These are phyloP conservation scores for Poecilia wingei DNA, from an alignment of 2,797 vertebrate species.

Conservation along the genomic window DNA sequence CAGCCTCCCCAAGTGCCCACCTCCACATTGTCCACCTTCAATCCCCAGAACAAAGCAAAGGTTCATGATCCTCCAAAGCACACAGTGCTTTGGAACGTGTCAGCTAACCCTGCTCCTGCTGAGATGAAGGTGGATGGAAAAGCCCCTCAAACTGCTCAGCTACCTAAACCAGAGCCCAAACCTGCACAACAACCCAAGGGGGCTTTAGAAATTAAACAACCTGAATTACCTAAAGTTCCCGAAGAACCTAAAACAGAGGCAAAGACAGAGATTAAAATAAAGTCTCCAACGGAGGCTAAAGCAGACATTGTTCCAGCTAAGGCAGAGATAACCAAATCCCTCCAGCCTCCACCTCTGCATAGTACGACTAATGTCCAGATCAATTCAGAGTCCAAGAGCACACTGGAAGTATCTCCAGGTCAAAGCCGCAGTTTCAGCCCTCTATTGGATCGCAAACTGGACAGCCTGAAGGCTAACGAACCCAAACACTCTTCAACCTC, in stretches of 20 bases:
- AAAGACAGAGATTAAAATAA: constrained; percentile 23
- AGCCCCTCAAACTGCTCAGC: constrained; percentile 33
- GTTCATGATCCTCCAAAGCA: constrained; percentile 65
- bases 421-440: constrained; percentile 65
- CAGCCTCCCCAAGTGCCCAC: constrained; percentile 54
- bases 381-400: constrained; percentile 36
- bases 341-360: constrained; percentile 45
- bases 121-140: constrained; percentile 57
- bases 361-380: constrained; percentile 23
- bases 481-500: constrained; percentile 62
- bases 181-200: constrained; percentile 48
- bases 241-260: constrained; percentile 34
- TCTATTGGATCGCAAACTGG: constrained; percentile 70
- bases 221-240: constrained; percentile 26
- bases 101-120: constrained; percentile 44
- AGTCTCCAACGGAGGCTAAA: background rate
- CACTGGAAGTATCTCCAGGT: constrained; percentile 27
- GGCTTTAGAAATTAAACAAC: constrained; percentile 41
- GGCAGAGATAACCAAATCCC: constrained; percentile 35
- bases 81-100: constrained; percentile 29
- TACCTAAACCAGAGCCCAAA: constrained; percentile 59
- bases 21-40: constrained; percentile 76
- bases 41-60: constrained; percentile 78
- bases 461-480: constrained; percentile 60
- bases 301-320: constrained; percentile 21